Evolutionary conservation across 1,140 invertebrate genomes (phyloP).

Genomic region (Mya arenaria): DNA sequence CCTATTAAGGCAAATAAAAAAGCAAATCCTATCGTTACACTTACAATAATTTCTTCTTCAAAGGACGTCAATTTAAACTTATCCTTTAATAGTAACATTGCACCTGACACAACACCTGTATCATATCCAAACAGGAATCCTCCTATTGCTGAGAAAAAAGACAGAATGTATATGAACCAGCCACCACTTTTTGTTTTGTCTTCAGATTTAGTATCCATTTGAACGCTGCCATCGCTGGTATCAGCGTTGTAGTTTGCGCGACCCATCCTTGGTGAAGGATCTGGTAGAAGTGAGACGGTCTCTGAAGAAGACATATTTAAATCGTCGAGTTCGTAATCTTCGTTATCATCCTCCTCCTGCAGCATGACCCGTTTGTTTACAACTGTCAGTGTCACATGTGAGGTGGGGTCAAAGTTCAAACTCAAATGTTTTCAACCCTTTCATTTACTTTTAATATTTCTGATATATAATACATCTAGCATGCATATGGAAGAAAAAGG

Average conservation of each 20-base stretch:
- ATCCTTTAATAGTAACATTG: conserved; percentile 83
- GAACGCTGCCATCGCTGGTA: background rate
- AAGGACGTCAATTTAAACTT: conserved; percentile 79
- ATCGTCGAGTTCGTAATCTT: background rate
- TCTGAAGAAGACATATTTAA: background rate
- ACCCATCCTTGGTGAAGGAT: conserved; percentile 26
- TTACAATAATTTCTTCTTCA: conserved; percentile 83
- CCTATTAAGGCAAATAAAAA: conserved; percentile 65
- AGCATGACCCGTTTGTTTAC: background rate
- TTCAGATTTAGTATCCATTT: conserved; percentile 17
- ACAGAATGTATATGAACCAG: conserved; percentile 81
- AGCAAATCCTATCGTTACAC: conserved; percentile 77
- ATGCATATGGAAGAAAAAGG: no score
- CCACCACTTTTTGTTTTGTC: conserved; percentile 15
- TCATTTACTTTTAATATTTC: no score
- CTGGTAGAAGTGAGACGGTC: background rate
- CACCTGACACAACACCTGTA: conserved; percentile 85
- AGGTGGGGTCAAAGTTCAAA: background rate
- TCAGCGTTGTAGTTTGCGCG: conserved; percentile 3
- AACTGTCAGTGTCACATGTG: no score
- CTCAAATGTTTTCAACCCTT: no score
- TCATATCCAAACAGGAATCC: conserved; percentile 86
- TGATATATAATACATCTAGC: no score
- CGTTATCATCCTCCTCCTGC: background rate
- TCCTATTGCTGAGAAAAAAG: conserved; percentile 83